Base-by-base conservation (phyloP, 2,888 invertebrate species). In the Anorthoa munda region DNA sequence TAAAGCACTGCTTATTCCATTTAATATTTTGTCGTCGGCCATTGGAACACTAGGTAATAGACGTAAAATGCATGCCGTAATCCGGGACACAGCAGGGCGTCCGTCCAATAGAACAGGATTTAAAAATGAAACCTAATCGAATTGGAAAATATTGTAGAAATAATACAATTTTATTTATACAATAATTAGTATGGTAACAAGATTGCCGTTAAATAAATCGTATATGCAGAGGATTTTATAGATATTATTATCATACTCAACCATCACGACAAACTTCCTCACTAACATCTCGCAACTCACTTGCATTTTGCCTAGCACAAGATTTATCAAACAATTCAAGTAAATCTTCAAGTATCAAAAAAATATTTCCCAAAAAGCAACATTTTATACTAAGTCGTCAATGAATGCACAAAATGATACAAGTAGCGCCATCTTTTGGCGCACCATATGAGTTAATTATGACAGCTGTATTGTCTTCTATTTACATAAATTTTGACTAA, bases 401-500 rank as follows among this genome's bases (percentile, higher is more conserved):
- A 65, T 26, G 4, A 48, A 39, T 13, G 23, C 51, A 77, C 76
- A 75, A 59, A 84, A 81, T 64, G 70, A 18, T 65, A 86, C 86
- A 18, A 45, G 78, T 87, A 75, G 82, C 91, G 94, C 94, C 94
- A 94, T 94, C 94, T 94, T 75, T 89, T 69, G 87, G 48, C 59
- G 23, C 2, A 50, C 55, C 18, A 60, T 53, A 67, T 45, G 74
- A 87, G 75, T 81, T 80, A 83, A 81, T 78, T 73, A 82, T 90
- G 91, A 90, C 92, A 92, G 87, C 88, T 86, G 85, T 80, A 53
- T 87, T 84, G 81, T 81, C 50, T 80, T 77, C 68, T 78, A 82
- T 87, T 86, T 84, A 74, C 71, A 64, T 75, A 76, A 69, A 67
- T 4, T 69, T 60, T 58, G 17, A 59, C 72, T 64, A 61, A 72